phyloP scores from a whole-genome alignment of 2,797 vertebrate genomes.

The Anisognathus igniventris region DNA sequence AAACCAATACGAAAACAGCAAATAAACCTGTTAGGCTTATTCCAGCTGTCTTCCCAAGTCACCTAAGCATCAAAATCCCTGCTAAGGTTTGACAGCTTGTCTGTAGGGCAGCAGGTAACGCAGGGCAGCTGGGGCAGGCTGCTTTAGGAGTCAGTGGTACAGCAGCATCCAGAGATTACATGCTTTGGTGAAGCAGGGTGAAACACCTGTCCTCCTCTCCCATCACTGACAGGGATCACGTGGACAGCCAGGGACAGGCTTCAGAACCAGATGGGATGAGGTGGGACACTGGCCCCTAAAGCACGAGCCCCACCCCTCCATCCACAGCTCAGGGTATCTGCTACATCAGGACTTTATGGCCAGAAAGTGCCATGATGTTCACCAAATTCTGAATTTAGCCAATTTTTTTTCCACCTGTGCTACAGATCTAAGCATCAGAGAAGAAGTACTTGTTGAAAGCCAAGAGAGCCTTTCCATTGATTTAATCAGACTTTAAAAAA shows the following conservation, averaged over 20 bases:
- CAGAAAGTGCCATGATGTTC: background rate
- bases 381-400: background rate
- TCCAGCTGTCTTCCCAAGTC: background rate
- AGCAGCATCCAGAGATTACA: background rate
- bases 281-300: background rate
- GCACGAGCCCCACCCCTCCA: accelerated
- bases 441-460: background rate
- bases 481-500: background rate
- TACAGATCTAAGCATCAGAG: background rate
- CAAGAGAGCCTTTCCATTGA: background rate
- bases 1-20: background rate
- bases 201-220: background rate
- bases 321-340: background rate
- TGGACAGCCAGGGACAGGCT: background rate
- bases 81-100: conserved; percentile 14
- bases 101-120: background rate
- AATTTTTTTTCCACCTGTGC: background rate
- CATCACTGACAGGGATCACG: background rate
- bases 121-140: background rate
- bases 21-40: background rate
- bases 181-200: background rate
- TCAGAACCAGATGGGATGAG: background rate
- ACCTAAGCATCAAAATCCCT: background rate
- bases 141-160: background rate
- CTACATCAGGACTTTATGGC: background rate